A percentile compares a stretch with the other conserved stretches of the same genome.
These are phyloP conservation scores for Otolemur crassicaudatus DNA, from an alignment of 2,797 vertebrate genomes.

Conservation along the genomic window DNA sequence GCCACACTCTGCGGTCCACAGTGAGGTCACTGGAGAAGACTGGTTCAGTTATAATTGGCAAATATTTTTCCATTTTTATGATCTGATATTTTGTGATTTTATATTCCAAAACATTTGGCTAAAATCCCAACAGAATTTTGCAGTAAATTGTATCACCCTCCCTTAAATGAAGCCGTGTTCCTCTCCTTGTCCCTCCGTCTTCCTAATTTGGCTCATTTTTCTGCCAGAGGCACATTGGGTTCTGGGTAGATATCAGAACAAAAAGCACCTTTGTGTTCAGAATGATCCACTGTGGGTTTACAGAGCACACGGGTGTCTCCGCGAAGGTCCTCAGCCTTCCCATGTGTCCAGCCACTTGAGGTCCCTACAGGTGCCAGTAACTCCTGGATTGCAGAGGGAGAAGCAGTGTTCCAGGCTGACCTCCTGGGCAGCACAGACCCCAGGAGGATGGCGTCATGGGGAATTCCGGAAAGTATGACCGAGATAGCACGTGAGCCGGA, in stretches of 20 bases:
- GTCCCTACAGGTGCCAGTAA: too few species aligned
- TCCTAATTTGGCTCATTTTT: neutral
- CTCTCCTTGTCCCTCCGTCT: neutral
- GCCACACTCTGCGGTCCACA: accelerated
- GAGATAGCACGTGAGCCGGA: accelerated
- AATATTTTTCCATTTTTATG: neutral
- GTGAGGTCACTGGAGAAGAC: neutral
- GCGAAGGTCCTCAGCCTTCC: neutral
- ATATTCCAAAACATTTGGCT: neutral
- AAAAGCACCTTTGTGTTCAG: neutral
- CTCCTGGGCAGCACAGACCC: too few species aligned
- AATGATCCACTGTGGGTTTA: neutral
- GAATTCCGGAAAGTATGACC: too few species aligned
- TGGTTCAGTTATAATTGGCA: accelerated
- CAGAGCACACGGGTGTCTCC: accelerated
- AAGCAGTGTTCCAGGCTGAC: accelerated
- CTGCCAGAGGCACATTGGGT: neutral
- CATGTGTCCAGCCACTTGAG: accelerated
- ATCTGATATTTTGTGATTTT: neutral
- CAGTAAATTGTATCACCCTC: neutral
- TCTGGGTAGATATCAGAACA: neutral
- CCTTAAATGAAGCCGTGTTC: neutral
- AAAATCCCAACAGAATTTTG: neutral
- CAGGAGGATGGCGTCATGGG: accelerated
- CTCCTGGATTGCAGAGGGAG: too few species aligned